Evolutionary conservation across 2,113 vertebrate species (phyloP).

Genomic region (Acinonyx jubatus): DNA sequence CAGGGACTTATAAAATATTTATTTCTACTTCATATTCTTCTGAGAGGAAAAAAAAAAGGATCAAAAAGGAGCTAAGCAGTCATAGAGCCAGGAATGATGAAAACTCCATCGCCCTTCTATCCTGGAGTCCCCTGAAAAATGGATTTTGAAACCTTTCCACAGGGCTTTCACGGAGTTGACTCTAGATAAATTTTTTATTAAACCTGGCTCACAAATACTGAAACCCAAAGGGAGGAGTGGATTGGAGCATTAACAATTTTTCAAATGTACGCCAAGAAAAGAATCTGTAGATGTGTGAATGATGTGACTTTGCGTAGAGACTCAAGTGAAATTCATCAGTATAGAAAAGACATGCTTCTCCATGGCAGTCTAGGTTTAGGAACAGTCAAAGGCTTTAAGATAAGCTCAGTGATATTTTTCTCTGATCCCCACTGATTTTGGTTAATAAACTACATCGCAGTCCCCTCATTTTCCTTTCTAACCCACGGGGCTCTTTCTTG

Average conservation of each 20-base stretch:
- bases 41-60: not conserved
- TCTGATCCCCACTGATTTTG: not conserved
- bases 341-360: not conserved
- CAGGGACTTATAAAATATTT: slow-evolving; percentile 15
- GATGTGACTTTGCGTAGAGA: not conserved
- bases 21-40: slow-evolving; percentile 22
- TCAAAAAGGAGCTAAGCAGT: slow-evolving; percentile 23
- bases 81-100: slow-evolving; percentile 22
- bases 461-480: not conserved
- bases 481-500: not conserved
- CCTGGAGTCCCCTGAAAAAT: not conserved
- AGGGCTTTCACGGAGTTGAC: not conserved
- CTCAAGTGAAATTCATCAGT: not conserved
- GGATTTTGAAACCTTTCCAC: not conserved
- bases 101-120: not conserved
- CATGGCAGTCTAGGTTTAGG: not conserved
- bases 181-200: not conserved
- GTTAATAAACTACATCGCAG: not conserved
- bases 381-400: not conserved
- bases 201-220: not conserved
- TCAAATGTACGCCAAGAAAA: not conserved
- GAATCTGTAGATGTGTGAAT: not conserved
- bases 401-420: not conserved
- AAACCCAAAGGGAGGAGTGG: not conserved
- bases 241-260: not conserved